phyloP scores from a whole-genome alignment of 1,140 invertebrate species.

The Hormaphis cornu region DNA sequence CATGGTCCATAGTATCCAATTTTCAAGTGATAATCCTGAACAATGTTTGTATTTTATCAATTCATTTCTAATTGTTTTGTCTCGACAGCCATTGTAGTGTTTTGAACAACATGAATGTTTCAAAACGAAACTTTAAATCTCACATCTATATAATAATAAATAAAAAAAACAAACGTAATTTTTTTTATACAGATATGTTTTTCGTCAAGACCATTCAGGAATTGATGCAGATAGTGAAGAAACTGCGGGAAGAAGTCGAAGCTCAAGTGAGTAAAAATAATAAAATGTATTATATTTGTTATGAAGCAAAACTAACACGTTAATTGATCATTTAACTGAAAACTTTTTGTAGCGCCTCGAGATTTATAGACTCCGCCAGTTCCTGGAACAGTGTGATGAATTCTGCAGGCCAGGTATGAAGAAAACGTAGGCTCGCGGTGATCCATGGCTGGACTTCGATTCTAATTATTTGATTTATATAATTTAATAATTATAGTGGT shows the following conservation, averaged over 20 bases:
- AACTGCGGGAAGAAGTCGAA: constrained; percentile 57
- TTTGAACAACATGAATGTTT: too few species aligned
- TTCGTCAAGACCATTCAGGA: constrained; percentile 60
- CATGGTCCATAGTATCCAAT: too few species aligned
- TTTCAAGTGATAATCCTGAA: too few species aligned
- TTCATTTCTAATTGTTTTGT: constrained; percentile 6
- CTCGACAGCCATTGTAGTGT: too few species aligned
- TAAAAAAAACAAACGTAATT: not conserved
- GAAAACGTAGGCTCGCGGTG: constrained; percentile 21
- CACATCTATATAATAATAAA: not conserved
- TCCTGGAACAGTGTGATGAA: constrained; percentile 70
- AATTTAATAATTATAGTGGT: constrained; percentile 11
- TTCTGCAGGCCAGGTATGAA: constrained; percentile 47
- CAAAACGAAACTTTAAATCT: too few species aligned
- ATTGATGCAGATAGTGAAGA: constrained; percentile 61
- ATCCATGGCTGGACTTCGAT: constrained; percentile 34
- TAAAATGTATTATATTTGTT: too few species aligned
- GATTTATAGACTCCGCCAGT: constrained; percentile 56
- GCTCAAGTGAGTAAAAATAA: constrained; percentile 43
- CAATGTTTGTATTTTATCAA: too few species aligned
- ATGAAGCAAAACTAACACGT: not conserved
- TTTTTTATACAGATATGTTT: constrained; percentile 49
- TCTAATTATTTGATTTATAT: constrained; percentile 30
- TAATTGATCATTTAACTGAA: not conserved
- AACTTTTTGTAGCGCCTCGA: constrained; percentile 52